These are phyloP conservation scores for Oncorhynchus masou DNA, from an alignment of 2,113 vertebrate species.

Conservation along the genomic window DNA sequence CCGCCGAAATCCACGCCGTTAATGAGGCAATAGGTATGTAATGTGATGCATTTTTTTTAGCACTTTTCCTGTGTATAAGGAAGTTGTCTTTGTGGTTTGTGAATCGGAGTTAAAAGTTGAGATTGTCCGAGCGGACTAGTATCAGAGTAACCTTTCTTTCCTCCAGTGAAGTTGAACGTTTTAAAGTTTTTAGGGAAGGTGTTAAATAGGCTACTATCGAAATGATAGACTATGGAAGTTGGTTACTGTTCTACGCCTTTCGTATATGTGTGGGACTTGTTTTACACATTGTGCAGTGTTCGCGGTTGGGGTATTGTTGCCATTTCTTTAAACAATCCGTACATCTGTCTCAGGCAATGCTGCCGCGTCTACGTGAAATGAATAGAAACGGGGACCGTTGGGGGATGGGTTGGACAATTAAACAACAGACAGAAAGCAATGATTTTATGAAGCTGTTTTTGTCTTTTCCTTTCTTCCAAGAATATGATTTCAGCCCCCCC, in stretches of 20 bases:
- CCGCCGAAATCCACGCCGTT: slow-evolving; percentile 61
- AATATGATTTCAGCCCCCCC: not conserved
- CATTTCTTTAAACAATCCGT: slow-evolving; percentile 24
- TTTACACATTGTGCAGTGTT: not conserved
- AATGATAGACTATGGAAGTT: not conserved
- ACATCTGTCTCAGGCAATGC: slow-evolving; percentile 36
- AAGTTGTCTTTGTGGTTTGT: slow-evolving; percentile 22
- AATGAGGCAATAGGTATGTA: slow-evolving; percentile 60
- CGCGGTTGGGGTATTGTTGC: not conserved
- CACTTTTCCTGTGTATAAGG: not conserved
- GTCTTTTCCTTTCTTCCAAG: not conserved
- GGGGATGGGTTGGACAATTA: slow-evolving; percentile 30
- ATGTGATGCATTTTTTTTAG: not conserved
- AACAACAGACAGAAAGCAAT: slow-evolving; percentile 5
- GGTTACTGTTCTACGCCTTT: not conserved
- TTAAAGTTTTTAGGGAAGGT: not conserved
- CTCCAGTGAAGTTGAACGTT: not conserved
- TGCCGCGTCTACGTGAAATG: slow-evolving; percentile 36
- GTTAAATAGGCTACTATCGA: not conserved
- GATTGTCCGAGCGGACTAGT: slow-evolving; percentile 15
- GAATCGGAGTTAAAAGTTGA: slow-evolving; percentile 46
- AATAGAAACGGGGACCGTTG: slow-evolving; percentile 32
- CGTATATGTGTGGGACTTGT: not conserved
- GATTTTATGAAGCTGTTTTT: slow-evolving; percentile 1
- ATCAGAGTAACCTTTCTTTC: not conserved